Evolutionary conservation across 2,113 vertebrate species (phyloP), one percentile per base, ranked within the genome.

Genomic region (Neogale vison): DNA sequence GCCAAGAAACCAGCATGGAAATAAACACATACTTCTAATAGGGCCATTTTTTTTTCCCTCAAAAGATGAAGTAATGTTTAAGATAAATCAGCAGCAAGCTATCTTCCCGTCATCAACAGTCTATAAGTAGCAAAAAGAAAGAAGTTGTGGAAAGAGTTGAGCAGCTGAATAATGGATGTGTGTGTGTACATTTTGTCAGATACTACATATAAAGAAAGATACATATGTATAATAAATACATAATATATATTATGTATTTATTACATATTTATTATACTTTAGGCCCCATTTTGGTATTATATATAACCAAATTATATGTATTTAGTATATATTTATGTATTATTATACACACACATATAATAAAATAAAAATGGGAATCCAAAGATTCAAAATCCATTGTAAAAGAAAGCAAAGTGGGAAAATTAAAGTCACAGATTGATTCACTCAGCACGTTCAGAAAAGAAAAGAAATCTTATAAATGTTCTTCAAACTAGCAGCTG

Each of bases 401-500:
- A 82, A 92, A 74, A 81, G 14, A 94, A 95, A 47, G 89, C 47
- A 95, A 39, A 9, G 81, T 65, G 50, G 13, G 7, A 94, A 42
- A 52, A 83, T 57, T 39, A 95, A 91, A 63, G 1, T 93, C 76
- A 87, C n/a, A 95, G 3, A n/a, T n/a, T 95, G 47, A 77, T 90
- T 39, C 4, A 82, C 23, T 20, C 39, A 42, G 72, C 95, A 39
- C 3, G 61, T 95, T 31, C 72, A 90, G 42, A 50, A 18, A 3
- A 88, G 42, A 50, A 15, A 3, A 84, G 3, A 23, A 89, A 50
- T 82, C 47, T 6, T 8, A 86, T 45, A 86, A 77, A 34, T 50
- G 20, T 36, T 45, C 34, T 88, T 20, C 69, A 94, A 97, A 84
- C 6, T 45, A 2, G 24, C 47, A 55, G 55, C 8, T 94, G 31